These are phyloP conservation scores for Lymantria dispar DNA, from an alignment of 2,888 invertebrate species.

Conservation along the genomic window DNA sequence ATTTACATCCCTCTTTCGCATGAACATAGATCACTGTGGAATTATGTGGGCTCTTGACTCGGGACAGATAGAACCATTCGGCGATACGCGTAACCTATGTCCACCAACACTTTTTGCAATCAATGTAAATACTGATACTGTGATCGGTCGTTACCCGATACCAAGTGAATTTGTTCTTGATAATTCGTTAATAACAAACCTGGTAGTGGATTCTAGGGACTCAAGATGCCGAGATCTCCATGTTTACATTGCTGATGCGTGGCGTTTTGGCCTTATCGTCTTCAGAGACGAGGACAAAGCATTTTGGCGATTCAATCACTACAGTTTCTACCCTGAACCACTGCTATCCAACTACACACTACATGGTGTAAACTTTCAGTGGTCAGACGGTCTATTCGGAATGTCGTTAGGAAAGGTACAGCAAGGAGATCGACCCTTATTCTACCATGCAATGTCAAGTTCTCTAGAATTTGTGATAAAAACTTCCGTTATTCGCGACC, in stretches of 20 bases:
- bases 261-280: conserved; percentile 85
- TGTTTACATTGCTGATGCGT: conserved; percentile 87
- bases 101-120: conserved; percentile 89
- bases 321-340: conserved; percentile 87
- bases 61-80: conserved; percentile 87
- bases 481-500: conserved; percentile 86
- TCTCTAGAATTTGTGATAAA: conserved; percentile 89
- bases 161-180: conserved; percentile 85
- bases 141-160: conserved; percentile 84
- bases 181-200: conserved; percentile 86
- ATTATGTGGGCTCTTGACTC: conserved; percentile 92
- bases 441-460: conserved; percentile 92
- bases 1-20: conserved; percentile 90
- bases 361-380: conserved; percentile 89
- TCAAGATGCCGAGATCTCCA: conserved; percentile 84
- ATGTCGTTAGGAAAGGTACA: conserved; percentile 85
- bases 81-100: conserved; percentile 85
- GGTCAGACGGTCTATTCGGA: conserved; percentile 91
- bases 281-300: conserved; percentile 82
- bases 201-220: conserved; percentile 85
- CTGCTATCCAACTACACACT: conserved; percentile 88
- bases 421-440: conserved; percentile 84
- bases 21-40: conserved; percentile 89
- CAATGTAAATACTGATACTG: conserved; percentile 85
- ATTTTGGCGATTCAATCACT: conserved; percentile 87